These are phyloP conservation scores for Bombus superbus DNA, from an alignment of 1,140 invertebrate species.

Conservation along the genomic window DNA sequence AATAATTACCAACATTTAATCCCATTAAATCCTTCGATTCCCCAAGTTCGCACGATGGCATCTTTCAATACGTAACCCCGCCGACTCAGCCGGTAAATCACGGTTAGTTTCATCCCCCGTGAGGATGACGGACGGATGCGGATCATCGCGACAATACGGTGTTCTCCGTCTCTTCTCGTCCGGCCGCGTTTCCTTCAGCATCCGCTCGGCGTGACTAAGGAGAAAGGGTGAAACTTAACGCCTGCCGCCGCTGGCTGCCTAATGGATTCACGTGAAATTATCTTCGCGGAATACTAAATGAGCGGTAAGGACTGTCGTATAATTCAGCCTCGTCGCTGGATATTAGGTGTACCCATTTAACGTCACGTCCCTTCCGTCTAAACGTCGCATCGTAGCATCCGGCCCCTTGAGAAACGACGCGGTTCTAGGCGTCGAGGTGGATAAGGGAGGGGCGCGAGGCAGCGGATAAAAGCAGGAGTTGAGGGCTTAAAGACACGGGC, in stretches of 20 bases:
- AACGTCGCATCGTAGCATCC: slow-evolving; percentile 56
- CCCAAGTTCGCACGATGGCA: not conserved
- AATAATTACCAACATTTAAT: slow-evolving; percentile 10
- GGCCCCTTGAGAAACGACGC: slow-evolving; percentile 44
- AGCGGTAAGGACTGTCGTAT: slow-evolving; percentile 70
- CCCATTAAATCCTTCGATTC: not conserved
- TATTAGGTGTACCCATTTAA: slow-evolving; percentile 71
- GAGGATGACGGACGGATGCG: not conserved
- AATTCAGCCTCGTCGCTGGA: slow-evolving; percentile 62
- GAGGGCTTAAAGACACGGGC: slow-evolving; percentile 62
- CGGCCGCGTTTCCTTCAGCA: slow-evolving; percentile 31
- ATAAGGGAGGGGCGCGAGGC: not conserved
- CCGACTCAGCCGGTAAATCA: slow-evolving; percentile 11
- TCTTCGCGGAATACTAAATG: slow-evolving; percentile 71
- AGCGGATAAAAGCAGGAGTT: slow-evolving; percentile 20
- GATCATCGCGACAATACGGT: slow-evolving; percentile 20
- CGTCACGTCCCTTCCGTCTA: slow-evolving; percentile 67
- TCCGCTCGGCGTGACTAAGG: slow-evolving; percentile 1
- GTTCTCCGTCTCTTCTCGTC: not conserved
- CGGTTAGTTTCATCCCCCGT: not conserved
- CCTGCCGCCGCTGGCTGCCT: slow-evolving; percentile 26
- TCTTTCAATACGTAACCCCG: not conserved
- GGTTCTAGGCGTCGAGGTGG: not conserved
- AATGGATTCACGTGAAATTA: slow-evolving; percentile 70
- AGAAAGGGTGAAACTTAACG: slow-evolving; percentile 55